Conservation (phyloP, 1,140 invertebrate species). For the Eriosoma lanigerum region DNA sequence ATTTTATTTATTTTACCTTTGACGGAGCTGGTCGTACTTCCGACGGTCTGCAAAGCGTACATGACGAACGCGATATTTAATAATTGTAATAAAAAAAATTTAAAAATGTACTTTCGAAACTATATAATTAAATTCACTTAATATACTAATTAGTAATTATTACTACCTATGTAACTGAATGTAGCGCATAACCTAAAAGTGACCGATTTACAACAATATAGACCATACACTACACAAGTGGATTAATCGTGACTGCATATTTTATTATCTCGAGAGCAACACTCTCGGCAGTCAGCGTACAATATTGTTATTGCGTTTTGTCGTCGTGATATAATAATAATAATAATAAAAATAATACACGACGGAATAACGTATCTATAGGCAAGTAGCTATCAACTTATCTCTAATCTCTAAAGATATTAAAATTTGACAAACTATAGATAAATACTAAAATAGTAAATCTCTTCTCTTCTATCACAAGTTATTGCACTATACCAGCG, state of each 20-base stretch:
- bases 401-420: too few relatives aligned
- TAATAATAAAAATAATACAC: too few relatives aligned
- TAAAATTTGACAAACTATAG: too few relatives aligned
- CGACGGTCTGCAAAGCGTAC: slow-evolving; percentile 44
- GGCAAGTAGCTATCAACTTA: too few relatives aligned
- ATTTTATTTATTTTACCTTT: too few relatives aligned
- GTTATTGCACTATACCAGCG: too few relatives aligned
- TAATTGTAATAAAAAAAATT: not conserved
- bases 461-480: too few relatives aligned
- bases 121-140: not conserved
- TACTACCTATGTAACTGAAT: not conserved
- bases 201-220: not conserved
- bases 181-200: not conserved
- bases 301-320: too few relatives aligned
- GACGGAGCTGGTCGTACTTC: slow-evolving; percentile 40
- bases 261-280: not conserved
- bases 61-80: not conserved
- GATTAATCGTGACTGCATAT: not conserved
- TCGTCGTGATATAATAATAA: too few relatives aligned
- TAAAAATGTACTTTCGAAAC: not conserved
- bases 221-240: not conserved
- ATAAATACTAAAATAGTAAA: too few relatives aligned
- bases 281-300: too few relatives aligned
- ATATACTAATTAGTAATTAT: not conserved
- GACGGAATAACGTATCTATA: too few relatives aligned